Base-by-base conservation (phyloP, 2,888 invertebrate species). In the Lochmaea crataegi region DNA sequence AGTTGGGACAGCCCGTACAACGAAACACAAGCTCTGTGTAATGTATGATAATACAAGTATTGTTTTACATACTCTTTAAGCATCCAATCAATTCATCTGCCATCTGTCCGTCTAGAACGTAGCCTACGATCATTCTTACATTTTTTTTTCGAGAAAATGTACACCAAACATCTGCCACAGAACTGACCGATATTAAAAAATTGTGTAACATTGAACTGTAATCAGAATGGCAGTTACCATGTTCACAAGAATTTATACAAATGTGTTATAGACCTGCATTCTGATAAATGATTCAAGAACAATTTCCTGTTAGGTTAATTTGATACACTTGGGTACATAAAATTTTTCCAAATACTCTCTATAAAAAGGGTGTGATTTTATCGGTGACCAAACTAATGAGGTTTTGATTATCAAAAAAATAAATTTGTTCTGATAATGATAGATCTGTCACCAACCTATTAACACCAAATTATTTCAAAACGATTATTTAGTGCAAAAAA, bases 91-190 rank as follows among this genome's bases (percentile, higher is more conserved):
- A 58, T 68, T 57, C 57, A 53, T 58, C 64, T 58, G 65, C 72
- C 72, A 72, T 68, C 64, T 72, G 72, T 64, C 72, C 65, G 61
- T 57, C 11, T 58, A 18, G 42, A 12, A 18, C 26, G 71, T 67
- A 72, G 56, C 48, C 64, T 68, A 64, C 53, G 61, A 68, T 68
- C 68, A 68, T 63, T 68, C 65, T 63, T 14, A 56, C 61, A 68
- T 68, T 72, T 68, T 72, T 57, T 72, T 51, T 14, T 42, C n/a
- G 45, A 42, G 48, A 63, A 68, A 51, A 68, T 58, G 56, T 64
- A 48, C 53, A 65, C 51, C 64, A 58, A 68, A 68, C 72, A 72
- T 72, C 72, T 72, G 72, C 68, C 32, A 38, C 45, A 68, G 67
- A 57, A 58, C 48, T 26, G 14, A 63, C 53, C 51, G 63, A 38